Evolutionary conservation across 2,113 vertebrate species (phyloP).

Genomic region (Copsychus sechellarum): DNA sequence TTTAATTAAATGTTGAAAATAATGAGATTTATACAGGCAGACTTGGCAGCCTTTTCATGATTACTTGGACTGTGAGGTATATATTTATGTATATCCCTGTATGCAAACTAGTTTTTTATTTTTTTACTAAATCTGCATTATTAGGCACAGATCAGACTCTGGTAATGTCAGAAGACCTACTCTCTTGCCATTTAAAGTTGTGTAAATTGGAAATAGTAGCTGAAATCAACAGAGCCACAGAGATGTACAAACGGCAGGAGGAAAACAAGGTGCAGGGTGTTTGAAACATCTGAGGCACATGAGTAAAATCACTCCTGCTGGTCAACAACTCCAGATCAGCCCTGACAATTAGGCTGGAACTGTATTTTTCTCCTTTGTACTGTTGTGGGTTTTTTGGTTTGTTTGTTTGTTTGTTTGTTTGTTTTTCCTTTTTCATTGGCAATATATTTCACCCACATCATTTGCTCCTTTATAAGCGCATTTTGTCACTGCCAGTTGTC

Average conservation of each 20-base stretch:
- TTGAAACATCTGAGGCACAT: background rate
- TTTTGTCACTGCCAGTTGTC: background rate
- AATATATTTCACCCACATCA: background rate
- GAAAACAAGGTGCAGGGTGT: background rate
- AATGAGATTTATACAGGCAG: background rate
- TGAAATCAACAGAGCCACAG: background rate
- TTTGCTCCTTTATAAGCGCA: background rate
- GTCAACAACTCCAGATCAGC: background rate
- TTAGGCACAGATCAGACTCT: background rate
- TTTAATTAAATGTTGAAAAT: slow-evolving; percentile 29
- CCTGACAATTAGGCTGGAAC: background rate
- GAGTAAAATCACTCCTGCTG: background rate
- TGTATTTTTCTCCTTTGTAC: background rate
- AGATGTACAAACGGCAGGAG: background rate
- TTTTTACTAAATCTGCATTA: background rate
- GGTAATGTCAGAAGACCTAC: background rate
- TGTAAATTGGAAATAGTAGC: background rate
- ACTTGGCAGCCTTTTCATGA: slow-evolving; percentile 11
- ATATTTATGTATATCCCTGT: background rate
- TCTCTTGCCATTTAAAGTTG: background rate
- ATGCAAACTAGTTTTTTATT: background rate
- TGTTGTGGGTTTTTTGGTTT: background rate
- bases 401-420: background rate
- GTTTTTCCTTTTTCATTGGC: background rate
- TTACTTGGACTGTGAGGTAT: background rate